phyloP scores from a whole-genome alignment of 2,797 vertebrate species.

The Onychomys torridus region DNA sequence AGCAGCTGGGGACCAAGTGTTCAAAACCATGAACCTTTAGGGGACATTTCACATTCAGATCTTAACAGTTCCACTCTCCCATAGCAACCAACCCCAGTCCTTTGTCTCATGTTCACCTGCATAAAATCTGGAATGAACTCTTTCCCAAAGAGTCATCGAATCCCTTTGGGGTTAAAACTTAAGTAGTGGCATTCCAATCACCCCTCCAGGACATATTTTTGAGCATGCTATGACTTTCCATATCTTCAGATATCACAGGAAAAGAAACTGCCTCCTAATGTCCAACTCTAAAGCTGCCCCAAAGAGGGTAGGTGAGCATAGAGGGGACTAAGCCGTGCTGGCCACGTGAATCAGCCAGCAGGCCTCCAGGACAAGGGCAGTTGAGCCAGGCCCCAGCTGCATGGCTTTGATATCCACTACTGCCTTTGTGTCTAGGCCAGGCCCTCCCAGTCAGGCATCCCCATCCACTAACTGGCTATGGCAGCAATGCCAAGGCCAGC shows the following conservation, averaged over 20 bases:
- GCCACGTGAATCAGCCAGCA: neutral
- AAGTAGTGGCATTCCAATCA: neutral
- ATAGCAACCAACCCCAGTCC: neutral
- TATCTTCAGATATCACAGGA: neutral
- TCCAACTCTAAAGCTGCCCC: neutral
- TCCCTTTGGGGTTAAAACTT: neutral
- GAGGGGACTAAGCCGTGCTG: neutral
- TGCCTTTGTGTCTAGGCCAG: neutral
- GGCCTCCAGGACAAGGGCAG: neutral
- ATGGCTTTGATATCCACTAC: neutral
- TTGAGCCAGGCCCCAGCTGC: neutral
- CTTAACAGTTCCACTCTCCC: neutral
- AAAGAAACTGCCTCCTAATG: neutral
- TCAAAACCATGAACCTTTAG: neutral
- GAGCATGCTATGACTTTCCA: neutral
- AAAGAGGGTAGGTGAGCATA: neutral
- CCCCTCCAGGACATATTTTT: neutral
- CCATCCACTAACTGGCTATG: neutral
- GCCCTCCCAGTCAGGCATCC: neutral
- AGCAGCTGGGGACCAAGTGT: neutral
- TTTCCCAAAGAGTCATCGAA: neutral
- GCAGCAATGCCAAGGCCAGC: neutral
- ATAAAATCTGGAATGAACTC: neutral
- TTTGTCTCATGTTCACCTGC: constrained; percentile 2
- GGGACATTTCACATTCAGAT: neutral